Conservation (phyloP, 2,888 invertebrate species). For the Dusona sp. region DNA sequence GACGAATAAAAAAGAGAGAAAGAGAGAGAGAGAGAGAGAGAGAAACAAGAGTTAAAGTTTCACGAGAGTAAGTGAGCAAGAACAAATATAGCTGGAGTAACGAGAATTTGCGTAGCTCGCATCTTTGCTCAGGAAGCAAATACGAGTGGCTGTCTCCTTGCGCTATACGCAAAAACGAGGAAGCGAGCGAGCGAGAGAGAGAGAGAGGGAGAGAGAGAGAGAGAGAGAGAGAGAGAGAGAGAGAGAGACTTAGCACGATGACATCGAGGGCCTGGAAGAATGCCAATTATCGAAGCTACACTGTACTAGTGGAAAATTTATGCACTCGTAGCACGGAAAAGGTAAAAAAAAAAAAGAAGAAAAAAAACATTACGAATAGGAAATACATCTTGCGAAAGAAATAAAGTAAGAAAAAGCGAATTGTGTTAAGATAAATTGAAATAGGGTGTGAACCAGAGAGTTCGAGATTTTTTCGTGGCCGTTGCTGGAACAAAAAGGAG, state of each 20-base stretch:
- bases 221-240: slow-evolving; percentile 6
- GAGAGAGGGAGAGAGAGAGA: neutral
- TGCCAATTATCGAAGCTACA: slow-evolving; percentile 74
- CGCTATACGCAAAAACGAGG: slow-evolving; percentile 35
- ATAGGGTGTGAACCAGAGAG: neutral
- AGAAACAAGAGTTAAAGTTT: slow-evolving; percentile 15
- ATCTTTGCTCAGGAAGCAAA: slow-evolving; percentile 46
- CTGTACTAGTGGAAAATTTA: slow-evolving; percentile 68
- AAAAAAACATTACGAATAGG: neutral
- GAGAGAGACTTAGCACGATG: slow-evolving; percentile 62
- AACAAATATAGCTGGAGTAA: slow-evolving; percentile 79
- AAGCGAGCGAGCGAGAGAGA: neutral
- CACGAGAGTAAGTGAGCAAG: slow-evolving; percentile 55
- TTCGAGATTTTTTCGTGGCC: slow-evolving; percentile 5
- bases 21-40: neutral
- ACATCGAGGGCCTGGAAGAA: slow-evolving; percentile 71
- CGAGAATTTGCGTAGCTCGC: slow-evolving; percentile 59
- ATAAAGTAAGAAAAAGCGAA: neutral
- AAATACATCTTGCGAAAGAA: neutral
- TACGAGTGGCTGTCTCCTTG: slow-evolving; percentile 53
- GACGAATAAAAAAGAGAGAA: neutral
- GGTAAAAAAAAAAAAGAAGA: neutral
- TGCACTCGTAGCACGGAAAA: slow-evolving; percentile 54
- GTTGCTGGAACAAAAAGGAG: neutral
- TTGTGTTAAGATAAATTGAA: neutral